phyloP scores from a whole-genome alignment of 2,797 vertebrate genomes.

The Huso huso region DNA sequence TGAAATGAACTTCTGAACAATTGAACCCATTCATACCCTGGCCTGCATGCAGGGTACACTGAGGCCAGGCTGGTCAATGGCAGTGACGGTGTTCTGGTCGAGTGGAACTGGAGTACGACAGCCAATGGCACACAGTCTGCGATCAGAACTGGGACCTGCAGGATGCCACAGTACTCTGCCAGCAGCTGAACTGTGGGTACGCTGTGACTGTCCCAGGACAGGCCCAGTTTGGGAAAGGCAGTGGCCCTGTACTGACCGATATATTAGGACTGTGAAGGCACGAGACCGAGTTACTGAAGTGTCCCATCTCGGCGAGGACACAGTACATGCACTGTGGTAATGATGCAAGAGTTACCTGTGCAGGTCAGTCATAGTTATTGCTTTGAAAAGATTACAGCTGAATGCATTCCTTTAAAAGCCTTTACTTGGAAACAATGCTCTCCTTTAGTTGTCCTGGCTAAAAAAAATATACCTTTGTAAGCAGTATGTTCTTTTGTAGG shows the following conservation, averaged over 20 bases:
- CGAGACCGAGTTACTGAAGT: not conserved
- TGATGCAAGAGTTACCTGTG: not conserved
- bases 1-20: too few species aligned
- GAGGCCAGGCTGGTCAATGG: too few species aligned
- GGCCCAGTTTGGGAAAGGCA: slow-evolving; percentile 5
- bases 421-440: too few species aligned
- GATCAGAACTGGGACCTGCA: not conserved
- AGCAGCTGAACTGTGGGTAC: too few species aligned
- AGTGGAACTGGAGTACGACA: not conserved
- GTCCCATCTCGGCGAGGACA: not conserved
- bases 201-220: not conserved
- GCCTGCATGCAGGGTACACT: too few species aligned
- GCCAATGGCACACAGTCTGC: not conserved
- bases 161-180: not conserved
- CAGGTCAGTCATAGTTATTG: not conserved
- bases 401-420: too few species aligned
- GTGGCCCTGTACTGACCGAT: not conserved
- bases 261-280: too few species aligned
- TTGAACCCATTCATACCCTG: too few species aligned
- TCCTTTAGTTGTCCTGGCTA: too few species aligned
- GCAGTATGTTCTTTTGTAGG: too few species aligned
- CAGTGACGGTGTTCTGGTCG: not conserved
- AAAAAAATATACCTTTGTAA: too few species aligned
- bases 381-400: not conserved
- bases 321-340: not conserved